phyloP scores from a whole-genome alignment of 2,113 vertebrate species.

The Nanorana parkeri region DNA sequence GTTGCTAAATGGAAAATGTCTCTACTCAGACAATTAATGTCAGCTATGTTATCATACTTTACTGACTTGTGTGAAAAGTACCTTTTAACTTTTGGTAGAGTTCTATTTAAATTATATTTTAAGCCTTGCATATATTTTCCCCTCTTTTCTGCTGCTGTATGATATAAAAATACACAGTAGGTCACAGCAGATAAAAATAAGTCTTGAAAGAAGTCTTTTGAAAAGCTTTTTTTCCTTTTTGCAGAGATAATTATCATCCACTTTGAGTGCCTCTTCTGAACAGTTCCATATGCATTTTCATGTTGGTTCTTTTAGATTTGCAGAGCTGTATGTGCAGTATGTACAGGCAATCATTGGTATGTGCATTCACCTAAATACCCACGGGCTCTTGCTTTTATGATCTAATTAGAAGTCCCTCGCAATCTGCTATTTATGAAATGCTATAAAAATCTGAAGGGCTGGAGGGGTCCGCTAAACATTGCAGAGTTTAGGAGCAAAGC shows the following conservation, averaged over 20 bases:
- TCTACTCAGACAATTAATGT: no score
- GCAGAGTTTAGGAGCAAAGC: background rate
- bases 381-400: conserved; percentile 35
- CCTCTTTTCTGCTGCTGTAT: no score
- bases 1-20: no score
- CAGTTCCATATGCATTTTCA: background rate
- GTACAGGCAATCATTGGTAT: background rate
- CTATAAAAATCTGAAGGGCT: conserved; percentile 22
- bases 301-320: background rate
- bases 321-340: background rate
- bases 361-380: conserved; percentile 2
- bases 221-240: background rate
- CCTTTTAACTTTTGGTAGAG: no score
- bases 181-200: no score
- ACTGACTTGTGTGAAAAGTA: no score
- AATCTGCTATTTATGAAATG: conserved; percentile 39
- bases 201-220: background rate
- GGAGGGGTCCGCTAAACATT: background rate
- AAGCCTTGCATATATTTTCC: no score
- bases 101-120: no score
- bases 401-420: conserved; percentile 11
- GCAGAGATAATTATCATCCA: background rate
- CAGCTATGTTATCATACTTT: no score
- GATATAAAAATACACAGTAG: no score
- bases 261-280: background rate